Base-by-base conservation (phyloP, 2,113 vertebrate genomes). In the Osmerus eperlanus region DNA sequence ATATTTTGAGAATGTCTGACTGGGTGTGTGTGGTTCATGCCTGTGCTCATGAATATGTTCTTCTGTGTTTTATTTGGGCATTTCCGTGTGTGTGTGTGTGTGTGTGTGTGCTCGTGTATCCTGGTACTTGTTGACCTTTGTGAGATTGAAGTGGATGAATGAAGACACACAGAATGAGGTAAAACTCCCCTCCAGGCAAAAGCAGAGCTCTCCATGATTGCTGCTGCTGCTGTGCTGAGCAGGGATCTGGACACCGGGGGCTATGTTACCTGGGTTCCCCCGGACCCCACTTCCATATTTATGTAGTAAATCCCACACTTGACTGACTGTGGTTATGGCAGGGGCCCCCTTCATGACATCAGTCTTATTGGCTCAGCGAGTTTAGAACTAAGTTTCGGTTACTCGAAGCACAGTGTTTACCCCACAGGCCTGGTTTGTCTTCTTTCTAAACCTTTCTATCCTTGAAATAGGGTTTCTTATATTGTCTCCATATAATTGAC, bases 131-230 rank as follows among this genome's bases (percentile, higher is more conserved):
- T 16, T 80, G 80, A 82, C 78, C 76, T 81, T 29, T 58, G 5
- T 54, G 32, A 68, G 74, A 41, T 55, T 75, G 67, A 76, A 67
- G 64, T 68, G 70, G 81, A 72, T 29, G 13, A n/a, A 79, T 73
- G 62, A 70, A 73, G 77, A 77, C 73, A 47, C 64, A 65, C 32
- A 78, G 77, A 83, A 77, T 75, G 66, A 68, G 81, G 53, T 74
- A 59, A 69, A 83, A 78, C 69, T 65, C 79, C 47, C 65, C 81
- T 81, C 55, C 55, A 11, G 71, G 74, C 68, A n/a, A 84, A 78
- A 85, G 54, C 41, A 73, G 71, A 59, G 79, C 81, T 79, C 73
- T 83, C 74, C 75, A 76, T 86, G 87, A 84, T 87, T 88, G 83
- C 82, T 73, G 74, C 69, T 67, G 70, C 41, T 11, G 41, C 41